phyloP scores from a whole-genome alignment of 2,797 vertebrate species.

The Arremon brunneinucha region DNA sequence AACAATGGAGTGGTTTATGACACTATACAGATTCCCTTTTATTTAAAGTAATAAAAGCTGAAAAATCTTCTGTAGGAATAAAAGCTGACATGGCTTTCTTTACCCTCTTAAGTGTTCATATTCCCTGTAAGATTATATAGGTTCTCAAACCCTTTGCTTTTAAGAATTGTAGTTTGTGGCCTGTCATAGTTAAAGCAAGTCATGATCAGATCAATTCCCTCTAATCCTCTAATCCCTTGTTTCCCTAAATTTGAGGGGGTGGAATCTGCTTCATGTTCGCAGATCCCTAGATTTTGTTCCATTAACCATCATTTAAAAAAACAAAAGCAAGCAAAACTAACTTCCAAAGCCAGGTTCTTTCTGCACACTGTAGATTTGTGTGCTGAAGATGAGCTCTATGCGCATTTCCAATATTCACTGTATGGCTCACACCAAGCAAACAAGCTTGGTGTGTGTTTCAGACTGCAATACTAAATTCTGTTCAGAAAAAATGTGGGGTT shows the following conservation, averaged over 20 bases:
- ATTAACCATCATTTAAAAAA: background rate
- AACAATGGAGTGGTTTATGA: background rate
- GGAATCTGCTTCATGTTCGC: background rate
- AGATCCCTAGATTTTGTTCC: background rate
- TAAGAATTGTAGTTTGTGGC: background rate
- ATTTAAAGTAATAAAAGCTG: background rate
- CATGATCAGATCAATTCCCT: background rate
- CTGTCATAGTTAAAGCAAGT: background rate
- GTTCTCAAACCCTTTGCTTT: background rate
- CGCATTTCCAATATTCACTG: background rate
- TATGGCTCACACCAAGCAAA: background rate
- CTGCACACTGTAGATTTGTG: background rate
- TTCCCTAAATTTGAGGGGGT: background rate
- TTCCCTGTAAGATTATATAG: background rate
- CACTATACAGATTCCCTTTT: background rate
- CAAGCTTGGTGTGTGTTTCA: background rate
- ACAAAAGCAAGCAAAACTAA: fast-evolving
- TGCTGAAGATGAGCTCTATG: background rate
- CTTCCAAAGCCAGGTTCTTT: background rate
- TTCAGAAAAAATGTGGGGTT: background rate
- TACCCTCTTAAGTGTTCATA: background rate
- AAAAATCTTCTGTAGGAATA: background rate
- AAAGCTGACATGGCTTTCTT: background rate
- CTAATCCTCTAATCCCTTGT: background rate
- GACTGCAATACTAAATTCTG: background rate